Conservation (phyloP, 1,140 invertebrate genomes). For the Maconellicoccus hirsutus region DNA sequence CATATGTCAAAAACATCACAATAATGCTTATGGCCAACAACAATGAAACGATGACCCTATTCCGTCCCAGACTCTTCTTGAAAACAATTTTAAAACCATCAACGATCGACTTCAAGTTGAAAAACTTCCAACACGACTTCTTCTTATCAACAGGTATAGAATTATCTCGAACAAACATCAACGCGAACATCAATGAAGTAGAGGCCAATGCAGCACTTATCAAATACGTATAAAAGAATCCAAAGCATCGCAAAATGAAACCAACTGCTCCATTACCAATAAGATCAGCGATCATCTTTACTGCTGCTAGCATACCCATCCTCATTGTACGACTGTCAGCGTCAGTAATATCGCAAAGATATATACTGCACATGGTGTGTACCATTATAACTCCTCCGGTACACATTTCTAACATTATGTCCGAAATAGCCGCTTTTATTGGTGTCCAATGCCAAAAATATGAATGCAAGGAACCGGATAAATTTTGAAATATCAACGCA, state of each 20-base stretch:
- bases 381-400: not conserved
- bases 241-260: not conserved
- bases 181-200: not conserved
- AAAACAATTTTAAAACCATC: conserved; percentile 1
- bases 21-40: not conserved
- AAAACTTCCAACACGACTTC: not conserved
- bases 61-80: not conserved
- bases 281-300: conserved; percentile 23
- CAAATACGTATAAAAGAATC: not conserved
- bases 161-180: not conserved
- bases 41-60: not conserved
- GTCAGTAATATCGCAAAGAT: conserved; percentile 31
- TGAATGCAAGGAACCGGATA: not conserved
- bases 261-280: not conserved
- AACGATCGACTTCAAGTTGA: not conserved
- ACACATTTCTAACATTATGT: not conserved
- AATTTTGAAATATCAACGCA: conserved; percentile 23
- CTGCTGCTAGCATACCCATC: conserved; percentile 34
- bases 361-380: not conserved
- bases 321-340: conserved; percentile 31
- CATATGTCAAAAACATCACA: not conserved
- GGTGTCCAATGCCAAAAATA: not conserved
- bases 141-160: not conserved
- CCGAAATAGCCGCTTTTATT: not conserved
- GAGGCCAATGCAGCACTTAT: not conserved